Base-by-base conservation (phyloP, 2,797 vertebrate species). In the Cirrhinus molitorella region DNA sequence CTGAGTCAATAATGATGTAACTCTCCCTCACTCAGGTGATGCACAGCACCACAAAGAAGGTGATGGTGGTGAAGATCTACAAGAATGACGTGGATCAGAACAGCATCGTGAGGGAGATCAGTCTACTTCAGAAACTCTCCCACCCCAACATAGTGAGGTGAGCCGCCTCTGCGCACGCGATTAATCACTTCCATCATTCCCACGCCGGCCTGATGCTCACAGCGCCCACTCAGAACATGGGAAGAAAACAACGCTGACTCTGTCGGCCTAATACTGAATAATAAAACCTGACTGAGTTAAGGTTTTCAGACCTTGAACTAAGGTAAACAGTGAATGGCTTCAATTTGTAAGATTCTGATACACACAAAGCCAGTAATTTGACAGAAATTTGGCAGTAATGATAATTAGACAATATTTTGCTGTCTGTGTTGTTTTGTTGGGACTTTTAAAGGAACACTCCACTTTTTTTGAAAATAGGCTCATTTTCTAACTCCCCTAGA, bases 1-100 rank as follows among this genome's bases (percentile, higher is more conserved):
- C 34, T 13, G 21, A 43, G 17, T 70, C 53, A 57, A 7, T 71
- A 51, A 21, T 25, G 23, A 12, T 63, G 57, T 47, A 34, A 28
- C 51, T 59, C 19, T 67, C 19, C 59, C 3, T 71, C n/a, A 9
- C 17, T n/a, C 86, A 97, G 96, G 96, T 97, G 76, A 92, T 92
- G 19, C 96, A 96, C 87, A 92, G 84, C 84, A 92, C 89, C 14
- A 94, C 90, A 11, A 89, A 91, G 43, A 97, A 97, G 83, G 94
- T 93, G 83, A 96, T 96, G 96, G 96, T 97, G 90, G 96, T 97
- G 87, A 97, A 97, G 92, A 96, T 97, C 88, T 97, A 97, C 87
- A 97, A 96, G 91, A 97, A 96, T 0, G 94, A 97, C 0, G 96
- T 97, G 83, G 96, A 97, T 88, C 96, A 97, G 87, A 95, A 96